Evolutionary conservation across 2,797 vertebrate genomes (phyloP), one percentile per base, ranked within the genome.

Genomic region (Cygnus olor): DNA sequence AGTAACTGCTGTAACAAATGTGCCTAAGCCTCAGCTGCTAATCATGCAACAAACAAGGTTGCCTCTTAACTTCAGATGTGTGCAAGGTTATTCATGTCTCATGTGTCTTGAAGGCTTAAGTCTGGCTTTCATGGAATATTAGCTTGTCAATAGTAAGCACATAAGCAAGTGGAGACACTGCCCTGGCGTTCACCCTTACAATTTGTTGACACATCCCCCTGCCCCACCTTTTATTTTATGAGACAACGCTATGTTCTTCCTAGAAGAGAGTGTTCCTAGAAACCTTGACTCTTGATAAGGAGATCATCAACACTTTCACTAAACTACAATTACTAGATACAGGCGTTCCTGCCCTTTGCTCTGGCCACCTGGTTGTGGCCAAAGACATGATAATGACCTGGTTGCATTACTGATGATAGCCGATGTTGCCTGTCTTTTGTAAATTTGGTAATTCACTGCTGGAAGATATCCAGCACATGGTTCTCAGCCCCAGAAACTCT

Each of bases 291-390:
- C 38, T 63, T 56, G 69, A 53, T 58, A 76, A 76, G 71, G 45
- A 82, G 53, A 47, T 45, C 14, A 20, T 36, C 61, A 78, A 16
- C 51, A 28, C 38, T 85, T 85, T 68, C 53, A 76, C 58, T 25
- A 1, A 0, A 36, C 1, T 51, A 28, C 30, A 68, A 9, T 44
- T 82, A 32, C 44, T 3, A 1, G 44, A 8, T 42, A 47, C 13
- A 65, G 47, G 14, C 27, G 11, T 36, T 58, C 16, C 57, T 61
- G 40, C 30, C 56, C 73, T 83, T 83, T 69, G 24, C 12, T 65
- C n/a, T 40, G 60, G 28, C 45, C n/a, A n/a, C 18, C 69, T 83
- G 49, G 3, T 22, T 93, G 44, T 14, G 42, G n/a, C 12, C 1
- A 1, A 60, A 69, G 56, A 36, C 1, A 2, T 12, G 34, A 32